Evolutionary conservation across 2,797 vertebrate species (phyloP).

Genomic region (Falco rusticolus): DNA sequence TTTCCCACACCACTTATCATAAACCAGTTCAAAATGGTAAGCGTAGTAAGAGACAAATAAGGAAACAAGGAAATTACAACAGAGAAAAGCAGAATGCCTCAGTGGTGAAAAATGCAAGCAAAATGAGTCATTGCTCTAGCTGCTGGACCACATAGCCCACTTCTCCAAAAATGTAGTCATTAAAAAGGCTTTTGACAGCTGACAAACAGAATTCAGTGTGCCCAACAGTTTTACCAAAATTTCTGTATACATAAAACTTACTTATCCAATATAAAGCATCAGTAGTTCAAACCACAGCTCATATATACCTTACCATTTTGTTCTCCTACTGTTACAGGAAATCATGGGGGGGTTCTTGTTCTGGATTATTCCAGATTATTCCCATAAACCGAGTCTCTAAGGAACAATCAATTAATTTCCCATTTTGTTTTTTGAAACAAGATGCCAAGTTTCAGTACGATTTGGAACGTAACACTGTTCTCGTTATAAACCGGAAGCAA

Average conservation of each 20-base stretch:
- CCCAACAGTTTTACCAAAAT: not conserved
- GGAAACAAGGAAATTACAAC: not conserved
- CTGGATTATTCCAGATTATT: not conserved
- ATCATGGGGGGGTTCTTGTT: conserved; percentile 3
- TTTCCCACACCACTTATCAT: not conserved
- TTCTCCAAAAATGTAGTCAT: not conserved
- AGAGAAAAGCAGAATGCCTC: not conserved
- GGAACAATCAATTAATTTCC: not conserved
- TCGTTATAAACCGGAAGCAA: conserved; percentile 4
- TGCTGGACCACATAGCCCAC: not conserved
- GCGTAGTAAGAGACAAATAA: not conserved
- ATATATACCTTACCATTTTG: not conserved
- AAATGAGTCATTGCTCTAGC: not conserved
- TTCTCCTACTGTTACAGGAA: conserved; percentile 34
- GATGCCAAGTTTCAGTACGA: conserved; percentile 16
- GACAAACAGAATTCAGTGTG: not conserved
- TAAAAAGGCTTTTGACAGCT: not conserved
- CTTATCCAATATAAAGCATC: not conserved
- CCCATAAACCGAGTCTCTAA: not conserved
- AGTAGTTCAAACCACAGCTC: not conserved
- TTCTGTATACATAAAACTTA: not conserved
- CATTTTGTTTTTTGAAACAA: conserved; percentile 48
- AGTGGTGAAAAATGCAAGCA: not conserved
- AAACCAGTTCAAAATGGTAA: not conserved
- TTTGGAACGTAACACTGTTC: not conserved